phyloP scores from a whole-genome alignment of 2,888 invertebrate genomes.

The Capitulum mitella region DNA sequence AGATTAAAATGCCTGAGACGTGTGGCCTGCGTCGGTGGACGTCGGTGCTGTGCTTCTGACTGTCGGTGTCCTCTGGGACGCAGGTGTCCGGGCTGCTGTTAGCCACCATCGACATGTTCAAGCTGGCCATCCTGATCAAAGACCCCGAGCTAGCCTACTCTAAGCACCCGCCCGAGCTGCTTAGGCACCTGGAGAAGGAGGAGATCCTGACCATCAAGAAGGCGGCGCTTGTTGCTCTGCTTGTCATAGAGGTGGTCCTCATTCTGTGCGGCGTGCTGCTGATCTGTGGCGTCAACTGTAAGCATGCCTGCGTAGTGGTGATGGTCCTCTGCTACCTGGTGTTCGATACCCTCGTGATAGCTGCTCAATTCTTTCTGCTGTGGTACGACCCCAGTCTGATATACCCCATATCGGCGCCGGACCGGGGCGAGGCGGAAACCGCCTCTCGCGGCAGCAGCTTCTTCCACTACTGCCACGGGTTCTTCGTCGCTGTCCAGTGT shows the following conservation, averaged over 20 bases:
- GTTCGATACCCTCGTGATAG: not conserved
- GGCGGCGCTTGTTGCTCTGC: not conserved
- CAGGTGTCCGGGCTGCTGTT: not conserved
- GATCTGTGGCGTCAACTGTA: constrained; percentile 16
- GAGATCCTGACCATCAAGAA: constrained; percentile 13
- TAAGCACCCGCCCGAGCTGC: not conserved
- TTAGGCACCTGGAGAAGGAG: not conserved
- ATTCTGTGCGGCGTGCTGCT: constrained; percentile 4
- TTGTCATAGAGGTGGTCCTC: not conserved
- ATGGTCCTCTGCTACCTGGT: constrained; percentile 11
- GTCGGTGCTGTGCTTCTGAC: too few species aligned
- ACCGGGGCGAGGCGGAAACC: not conserved
- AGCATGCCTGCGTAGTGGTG: not conserved
- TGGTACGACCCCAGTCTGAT: not conserved
- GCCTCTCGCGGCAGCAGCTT: not conserved
- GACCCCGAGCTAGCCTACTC: constrained; percentile 14
- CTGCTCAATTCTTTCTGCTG: constrained; percentile 4
- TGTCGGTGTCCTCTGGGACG: too few species aligned
- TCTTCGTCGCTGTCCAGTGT: not conserved
- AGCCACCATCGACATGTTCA: constrained; percentile 25
- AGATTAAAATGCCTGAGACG: too few species aligned
- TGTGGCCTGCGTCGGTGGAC: too few species aligned
- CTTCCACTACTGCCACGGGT: not conserved
- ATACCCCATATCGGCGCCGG: not conserved
- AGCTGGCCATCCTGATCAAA: constrained; percentile 25